Percentiles rank a stretch among this genome's conserved stretches.
Conservation (phyloP, 2,113 vertebrate species). For the Malurus alboscapulatus region DNA sequence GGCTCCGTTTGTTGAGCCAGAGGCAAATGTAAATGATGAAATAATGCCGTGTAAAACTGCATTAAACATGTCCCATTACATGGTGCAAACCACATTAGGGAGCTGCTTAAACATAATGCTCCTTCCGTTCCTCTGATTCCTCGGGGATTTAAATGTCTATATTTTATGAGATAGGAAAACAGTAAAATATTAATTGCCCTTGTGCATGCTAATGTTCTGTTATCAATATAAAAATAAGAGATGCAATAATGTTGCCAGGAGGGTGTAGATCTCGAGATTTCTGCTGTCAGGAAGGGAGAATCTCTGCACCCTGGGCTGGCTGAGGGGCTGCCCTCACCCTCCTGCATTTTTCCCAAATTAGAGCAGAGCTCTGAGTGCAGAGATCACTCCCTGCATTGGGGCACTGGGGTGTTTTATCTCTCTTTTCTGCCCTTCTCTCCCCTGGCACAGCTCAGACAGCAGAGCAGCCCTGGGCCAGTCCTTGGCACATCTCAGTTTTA, state of each 20-base stretch:
- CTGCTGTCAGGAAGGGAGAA: background rate
- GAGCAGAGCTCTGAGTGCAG: fast-evolving
- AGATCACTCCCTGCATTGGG: background rate
- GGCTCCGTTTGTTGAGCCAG: constrained; percentile 16
- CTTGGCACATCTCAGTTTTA: background rate
- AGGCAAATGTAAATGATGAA: constrained; percentile 54
- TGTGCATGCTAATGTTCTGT: background rate
- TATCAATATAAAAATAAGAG: background rate
- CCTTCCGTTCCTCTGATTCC: background rate
- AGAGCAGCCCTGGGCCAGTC: background rate
- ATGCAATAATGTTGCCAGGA: background rate
- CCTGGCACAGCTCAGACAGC: background rate
- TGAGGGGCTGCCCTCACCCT: background rate
- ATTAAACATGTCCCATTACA: constrained; percentile 10
- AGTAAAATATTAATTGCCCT: background rate
- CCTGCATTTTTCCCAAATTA: background rate
- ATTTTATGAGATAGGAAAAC: constrained; percentile 17
- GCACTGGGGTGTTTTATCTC: background rate
- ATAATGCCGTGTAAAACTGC: constrained; percentile 25
- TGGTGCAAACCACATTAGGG: background rate
- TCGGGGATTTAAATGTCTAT: background rate
- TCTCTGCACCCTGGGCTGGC: background rate
- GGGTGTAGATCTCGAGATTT: background rate
- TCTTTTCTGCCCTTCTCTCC: background rate
- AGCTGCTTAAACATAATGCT: background rate